phyloP scores from a whole-genome alignment of 1,140 invertebrate genomes.

The Drosophila murphyi region DNA sequence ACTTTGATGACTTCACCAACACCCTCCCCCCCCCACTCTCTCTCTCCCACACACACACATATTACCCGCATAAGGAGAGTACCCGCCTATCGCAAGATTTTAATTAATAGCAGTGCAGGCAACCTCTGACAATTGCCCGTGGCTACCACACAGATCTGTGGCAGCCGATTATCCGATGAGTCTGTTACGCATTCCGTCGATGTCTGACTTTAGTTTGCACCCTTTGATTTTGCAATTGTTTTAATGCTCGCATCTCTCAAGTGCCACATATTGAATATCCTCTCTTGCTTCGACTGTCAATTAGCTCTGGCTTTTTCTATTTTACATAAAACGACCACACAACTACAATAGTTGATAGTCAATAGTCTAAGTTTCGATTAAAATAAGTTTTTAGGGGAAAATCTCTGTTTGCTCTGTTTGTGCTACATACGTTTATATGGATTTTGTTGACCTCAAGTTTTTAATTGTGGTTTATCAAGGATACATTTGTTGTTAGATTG shows the following conservation, averaged over 20 bases:
- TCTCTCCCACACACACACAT: slow-evolving; percentile 5
- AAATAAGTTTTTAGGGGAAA: not conserved
- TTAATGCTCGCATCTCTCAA: slow-evolving; percentile 3
- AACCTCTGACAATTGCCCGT: slow-evolving; percentile 17
- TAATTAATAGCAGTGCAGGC: slow-evolving; percentile 52
- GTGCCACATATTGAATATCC: slow-evolving; percentile 3
- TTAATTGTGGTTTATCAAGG: not conserved
- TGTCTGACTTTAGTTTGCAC: not conserved
- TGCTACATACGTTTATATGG: not conserved
- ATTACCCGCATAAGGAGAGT: slow-evolving; percentile 50
- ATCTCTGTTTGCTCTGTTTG: not conserved
- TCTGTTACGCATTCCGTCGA: not conserved
- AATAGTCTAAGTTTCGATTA: no score
- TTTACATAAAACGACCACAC: not conserved
- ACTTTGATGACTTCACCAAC: slow-evolving; percentile 40
- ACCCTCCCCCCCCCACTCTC: not conserved
- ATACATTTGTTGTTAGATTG: not conserved
- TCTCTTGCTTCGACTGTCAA: slow-evolving; percentile 17
- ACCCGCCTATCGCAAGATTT: slow-evolving; percentile 53
- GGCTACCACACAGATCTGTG: slow-evolving; percentile 20
- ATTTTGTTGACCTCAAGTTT: not conserved
- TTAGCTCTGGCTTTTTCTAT: not conserved
- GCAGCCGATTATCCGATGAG: slow-evolving; percentile 4
- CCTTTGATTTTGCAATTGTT: slow-evolving; percentile 6
- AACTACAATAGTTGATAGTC: not conserved